Base-by-base conservation (phyloP, 2,888 invertebrate genomes). In the Pelosia muscerda region DNA sequence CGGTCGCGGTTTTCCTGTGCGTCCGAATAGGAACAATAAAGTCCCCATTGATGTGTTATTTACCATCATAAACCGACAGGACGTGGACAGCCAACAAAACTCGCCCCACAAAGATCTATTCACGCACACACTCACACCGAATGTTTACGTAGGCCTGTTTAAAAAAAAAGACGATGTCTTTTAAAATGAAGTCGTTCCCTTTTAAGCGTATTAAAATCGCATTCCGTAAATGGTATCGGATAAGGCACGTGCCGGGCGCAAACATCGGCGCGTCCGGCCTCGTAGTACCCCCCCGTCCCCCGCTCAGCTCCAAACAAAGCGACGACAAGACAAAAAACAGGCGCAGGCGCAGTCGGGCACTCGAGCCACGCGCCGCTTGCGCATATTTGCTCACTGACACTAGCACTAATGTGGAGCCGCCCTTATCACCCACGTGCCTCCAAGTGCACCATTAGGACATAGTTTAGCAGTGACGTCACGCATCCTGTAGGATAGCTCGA, bases 191-290 rank as follows among this genome's bases (percentile, higher is more conserved):
- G 84, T 87, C 83, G 85, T 89, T 86, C 91, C 88, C 89, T 88
- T 91, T 89, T 84, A 88, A 90, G 88, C 86, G 88, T 87, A 90
- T 91, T 90, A 88, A 90, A 91, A 91, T 91, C 86, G 91, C 91
- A 89, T 91, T 91, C 92, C 92, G 83, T 90, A 90, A 89, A 92
- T 87, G 92, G 92, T 86, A 82, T 87, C 89, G 91, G 90, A 89
- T 88, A 88, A 90, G 91, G 92, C 93, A 91, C 93, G 93, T 88
- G 93, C 92, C 93, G 85, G 80, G 78, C 65, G 61, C 85, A 84
- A 85, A 85, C 85, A 86, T 63, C 71, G 74, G 61, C 75, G 73
- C 83, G 82, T 79, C 81, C 81, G 81, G 79, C 75, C 66, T 65
- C 56, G 58, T 58, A 79, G 77, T 63, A 54, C 31, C 63, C 68